Percentiles rank a stretch among this genome's conserved stretches.
Evolutionary conservation across 2,888 invertebrate genomes (phyloP).

Genomic region (Rhagonycha lutea): DNA sequence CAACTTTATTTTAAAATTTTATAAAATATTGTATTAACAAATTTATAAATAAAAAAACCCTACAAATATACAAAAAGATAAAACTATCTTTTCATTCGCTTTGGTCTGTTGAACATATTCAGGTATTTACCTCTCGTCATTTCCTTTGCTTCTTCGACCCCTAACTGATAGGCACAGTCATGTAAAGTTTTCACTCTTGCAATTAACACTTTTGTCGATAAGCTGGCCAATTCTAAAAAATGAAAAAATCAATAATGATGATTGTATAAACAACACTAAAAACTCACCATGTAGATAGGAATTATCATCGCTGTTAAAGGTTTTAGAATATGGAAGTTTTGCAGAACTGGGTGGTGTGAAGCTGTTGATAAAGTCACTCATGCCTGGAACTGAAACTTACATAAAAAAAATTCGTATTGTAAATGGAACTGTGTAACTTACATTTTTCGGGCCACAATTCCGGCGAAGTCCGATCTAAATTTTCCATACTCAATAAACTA

Average conservation of each 20-base stretch:
- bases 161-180: conserved; percentile 91
- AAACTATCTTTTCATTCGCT: conserved; percentile 3
- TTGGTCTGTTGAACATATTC: conserved; percentile 69
- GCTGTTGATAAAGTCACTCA: conserved; percentile 79
- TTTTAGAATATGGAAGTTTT: conserved; percentile 69
- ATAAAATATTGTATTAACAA: not conserved
- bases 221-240: conserved; percentile 66
- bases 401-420: conserved; percentile 17
- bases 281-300: conserved; percentile 77
- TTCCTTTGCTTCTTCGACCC: conserved; percentile 93
- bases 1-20: not conserved
- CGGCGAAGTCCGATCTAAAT: conserved; percentile 91
- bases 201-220: conserved; percentile 83
- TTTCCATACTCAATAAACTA: conserved; percentile 85
- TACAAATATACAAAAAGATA: not conserved
- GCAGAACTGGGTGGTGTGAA: conserved; percentile 65
- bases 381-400: conserved; percentile 77
- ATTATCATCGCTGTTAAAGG: conserved; percentile 74
- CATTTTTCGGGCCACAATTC: conserved; percentile 96
- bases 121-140: conserved; percentile 95
- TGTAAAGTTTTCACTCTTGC: conserved; percentile 93
- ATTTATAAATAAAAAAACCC: not conserved
- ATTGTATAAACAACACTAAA: not conserved
- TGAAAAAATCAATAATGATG: not conserved
- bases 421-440: conserved; percentile 57